Percentiles rank a stretch among this genome's conserved stretches.
Evolutionary conservation across 1,140 invertebrate genomes (phyloP).

Genomic region (Melanaphis sacchari): DNA sequence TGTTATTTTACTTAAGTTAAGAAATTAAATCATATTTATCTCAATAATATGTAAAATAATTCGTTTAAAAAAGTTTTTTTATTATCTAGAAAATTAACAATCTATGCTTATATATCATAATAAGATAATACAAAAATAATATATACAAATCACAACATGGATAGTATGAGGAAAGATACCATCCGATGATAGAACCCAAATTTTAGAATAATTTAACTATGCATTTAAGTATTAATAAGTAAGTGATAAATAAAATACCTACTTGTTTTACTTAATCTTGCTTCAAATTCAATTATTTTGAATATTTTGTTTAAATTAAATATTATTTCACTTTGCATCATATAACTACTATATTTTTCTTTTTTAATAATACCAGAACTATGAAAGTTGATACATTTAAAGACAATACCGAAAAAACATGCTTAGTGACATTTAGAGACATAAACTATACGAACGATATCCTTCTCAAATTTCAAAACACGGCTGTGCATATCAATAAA

Average conservation of each 20-base stretch:
- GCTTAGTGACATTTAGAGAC: not conserved
- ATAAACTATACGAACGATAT: not conserved
- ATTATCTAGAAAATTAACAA: too few relatives aligned
- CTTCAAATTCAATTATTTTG: not conserved
- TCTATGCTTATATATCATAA: too few relatives aligned
- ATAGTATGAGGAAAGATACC: too few relatives aligned
- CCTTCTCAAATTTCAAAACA: constrained; percentile 36
- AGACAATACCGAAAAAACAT: not conserved
- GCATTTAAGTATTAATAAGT: not conserved
- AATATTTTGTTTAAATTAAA: not conserved
- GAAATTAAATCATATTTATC: not conserved
- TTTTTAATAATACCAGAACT: not conserved
- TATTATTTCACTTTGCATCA: not conserved
- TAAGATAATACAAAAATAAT: too few relatives aligned
- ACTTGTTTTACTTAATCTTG: not conserved
- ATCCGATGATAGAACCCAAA: not conserved
- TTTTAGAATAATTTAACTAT: not conserved
- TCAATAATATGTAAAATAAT: not conserved
- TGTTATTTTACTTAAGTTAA: not conserved
- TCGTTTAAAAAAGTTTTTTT: not conserved
- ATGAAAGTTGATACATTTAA: not conserved
- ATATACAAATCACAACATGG: too few relatives aligned
- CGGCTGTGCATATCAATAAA: constrained; percentile 21
- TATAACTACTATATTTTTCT: not conserved
- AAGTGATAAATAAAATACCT: not conserved